Base-by-base conservation (phyloP, 1,140 invertebrate genomes). In the Neotoxoptera formosana region DNA sequence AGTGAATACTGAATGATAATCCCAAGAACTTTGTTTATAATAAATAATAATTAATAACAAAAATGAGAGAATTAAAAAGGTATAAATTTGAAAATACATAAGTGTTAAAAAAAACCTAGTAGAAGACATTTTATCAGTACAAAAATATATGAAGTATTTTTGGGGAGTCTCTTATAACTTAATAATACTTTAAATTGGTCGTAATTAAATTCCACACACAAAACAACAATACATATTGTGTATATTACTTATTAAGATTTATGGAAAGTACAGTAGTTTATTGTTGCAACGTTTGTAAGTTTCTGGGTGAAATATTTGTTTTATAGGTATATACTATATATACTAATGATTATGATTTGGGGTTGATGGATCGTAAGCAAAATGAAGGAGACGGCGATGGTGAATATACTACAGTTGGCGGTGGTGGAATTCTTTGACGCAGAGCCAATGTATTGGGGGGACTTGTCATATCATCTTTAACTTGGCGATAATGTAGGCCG, bases 401-500 rank as follows among this genome's bases (percentile, higher is more conserved):
- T 56, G 94, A 94, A 92, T 94, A 94, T 14, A 93, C 86, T 36
- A 93, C 89, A 8, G 90, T 91, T 25, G 94, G 93, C 7, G 91
- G 91, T 45, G 81, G 91, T 45, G 91, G 91, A 41, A 93, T 56
- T 48, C 94, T 90, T 86, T 96, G 95, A 94, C 95, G 95, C 87
- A 96, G 94, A 93, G 95, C 95, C 94, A 96, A 95, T 93, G 95
- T 95, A 94, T 95, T 95, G 83, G 95, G 95, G 0, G 91, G 91
- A 93, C 91, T 93, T 14, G 91, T 93, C 91, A 56, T 93, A 94
- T 96, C 95, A 94, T 96, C 95, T 91, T 94, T 95, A 83, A 96
- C 95, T 83, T 95, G 95, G 90, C 95, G 95, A 94, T 96, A 96
- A 94, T 95, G 94, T n/a, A 94, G 94, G 94, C 95, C 95, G 94